Percentiles rank a stretch among this genome's conserved stretches.
Conservation (phyloP, 2,113 vertebrate genomes). For the Cinclus cinclus region DNA sequence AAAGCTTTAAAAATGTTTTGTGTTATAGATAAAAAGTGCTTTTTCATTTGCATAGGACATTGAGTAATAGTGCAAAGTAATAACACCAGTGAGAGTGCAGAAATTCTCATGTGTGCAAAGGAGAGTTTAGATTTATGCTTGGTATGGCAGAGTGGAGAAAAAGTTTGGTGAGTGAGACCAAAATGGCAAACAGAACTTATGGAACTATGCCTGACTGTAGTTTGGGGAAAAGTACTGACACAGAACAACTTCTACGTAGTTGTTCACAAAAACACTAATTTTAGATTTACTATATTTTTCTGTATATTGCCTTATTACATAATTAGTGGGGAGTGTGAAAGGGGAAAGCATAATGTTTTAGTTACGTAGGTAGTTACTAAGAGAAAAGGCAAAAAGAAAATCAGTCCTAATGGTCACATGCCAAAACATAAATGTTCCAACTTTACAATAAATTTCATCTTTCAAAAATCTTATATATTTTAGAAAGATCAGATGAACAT, state of each 20-base stretch:
- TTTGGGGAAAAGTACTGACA: background rate
- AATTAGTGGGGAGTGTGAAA: background rate
- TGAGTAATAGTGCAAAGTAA: background rate
- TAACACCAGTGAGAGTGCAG: background rate
- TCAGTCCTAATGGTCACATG: background rate
- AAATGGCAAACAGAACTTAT: background rate
- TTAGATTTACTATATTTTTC: background rate
- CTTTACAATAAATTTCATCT: background rate
- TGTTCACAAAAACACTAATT: background rate
- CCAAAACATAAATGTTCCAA: background rate
- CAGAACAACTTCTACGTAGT: fast-evolving
- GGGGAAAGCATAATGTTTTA: background rate
- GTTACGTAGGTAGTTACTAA: background rate
- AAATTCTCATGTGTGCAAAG: background rate
- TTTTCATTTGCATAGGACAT: background rate
- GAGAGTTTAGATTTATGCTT: background rate
- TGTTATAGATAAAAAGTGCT: background rate
- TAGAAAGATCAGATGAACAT: background rate
- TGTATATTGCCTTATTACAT: background rate
- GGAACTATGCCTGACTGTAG: background rate
- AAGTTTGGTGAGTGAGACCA: background rate
- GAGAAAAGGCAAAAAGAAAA: background rate
- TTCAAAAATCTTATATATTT: background rate
- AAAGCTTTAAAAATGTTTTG: background rate
- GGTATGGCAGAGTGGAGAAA: background rate